Conservation (phyloP, 1,140 invertebrate genomes). For the Mamestra configurata region DNA sequence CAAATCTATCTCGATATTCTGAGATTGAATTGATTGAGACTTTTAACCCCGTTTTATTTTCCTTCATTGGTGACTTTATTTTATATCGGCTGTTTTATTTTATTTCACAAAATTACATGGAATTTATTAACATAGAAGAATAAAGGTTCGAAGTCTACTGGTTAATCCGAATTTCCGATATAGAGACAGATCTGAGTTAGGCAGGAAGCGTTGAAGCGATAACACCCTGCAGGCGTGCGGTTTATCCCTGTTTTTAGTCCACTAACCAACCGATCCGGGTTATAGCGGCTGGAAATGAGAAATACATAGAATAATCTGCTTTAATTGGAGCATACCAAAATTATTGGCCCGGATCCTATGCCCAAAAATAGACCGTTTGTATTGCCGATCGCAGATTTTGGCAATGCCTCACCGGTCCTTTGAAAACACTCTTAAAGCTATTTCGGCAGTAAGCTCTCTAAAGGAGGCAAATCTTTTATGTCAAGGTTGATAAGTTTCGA, state of each 20-base stretch:
- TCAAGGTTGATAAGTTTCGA: not conserved
- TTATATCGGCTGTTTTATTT: not conserved
- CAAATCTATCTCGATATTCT: not conserved
- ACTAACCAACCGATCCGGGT: slow-evolving; percentile 17
- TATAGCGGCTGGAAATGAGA: slow-evolving; percentile 22
- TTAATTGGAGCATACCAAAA: slow-evolving; percentile 28
- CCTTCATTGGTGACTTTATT: not conserved
- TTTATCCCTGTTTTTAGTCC: slow-evolving; percentile 24
- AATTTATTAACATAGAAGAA: too few relatives aligned
- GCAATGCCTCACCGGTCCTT: not conserved
- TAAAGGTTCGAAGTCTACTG: too few relatives aligned
- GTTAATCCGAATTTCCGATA: not conserved
- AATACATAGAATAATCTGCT: slow-evolving; percentile 33
- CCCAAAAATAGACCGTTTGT: slow-evolving; percentile 27
- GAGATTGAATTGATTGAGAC: not conserved
- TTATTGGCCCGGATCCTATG: slow-evolving; percentile 22
- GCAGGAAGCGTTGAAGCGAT: slow-evolving; percentile 19
- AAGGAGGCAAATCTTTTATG: slow-evolving; percentile 3
- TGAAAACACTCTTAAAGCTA: slow-evolving; percentile 9
- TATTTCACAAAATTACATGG: not conserved
- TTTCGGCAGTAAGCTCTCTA: not conserved
- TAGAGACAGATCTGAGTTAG: not conserved
- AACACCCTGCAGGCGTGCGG: slow-evolving; percentile 23
- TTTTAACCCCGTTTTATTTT: not conserved
- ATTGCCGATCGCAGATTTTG: slow-evolving; percentile 18